A percentile compares a stretch with the other conserved stretches of the same genome.
Evolutionary conservation across 2,888 invertebrate genomes (phyloP).

Genomic region (Dromius quadrimaculatus): DNA sequence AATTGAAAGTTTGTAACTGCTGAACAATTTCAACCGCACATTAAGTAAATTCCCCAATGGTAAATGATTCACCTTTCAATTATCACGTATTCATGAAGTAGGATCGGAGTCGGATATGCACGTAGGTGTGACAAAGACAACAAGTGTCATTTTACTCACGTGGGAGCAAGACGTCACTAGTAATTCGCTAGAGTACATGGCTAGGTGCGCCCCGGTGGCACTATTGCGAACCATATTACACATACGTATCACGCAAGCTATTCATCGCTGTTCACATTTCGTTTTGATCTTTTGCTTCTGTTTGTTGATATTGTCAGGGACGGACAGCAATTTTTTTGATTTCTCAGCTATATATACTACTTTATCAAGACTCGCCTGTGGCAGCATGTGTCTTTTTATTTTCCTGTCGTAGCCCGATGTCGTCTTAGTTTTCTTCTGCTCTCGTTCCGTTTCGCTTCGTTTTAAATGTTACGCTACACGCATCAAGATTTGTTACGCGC

Average conservation of each 20-base stretch:
- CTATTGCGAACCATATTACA: conserved; percentile 58
- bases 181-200: conserved; percentile 62
- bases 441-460: conserved; percentile 9
- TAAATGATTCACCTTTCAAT: conserved; percentile 51
- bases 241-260: conserved; percentile 59
- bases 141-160: not conserved
- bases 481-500: conserved; percentile 34
- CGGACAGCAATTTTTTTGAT: too few relatives aligned
- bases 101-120: conserved; percentile 20
- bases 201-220: conserved; percentile 61
- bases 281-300: not conserved
- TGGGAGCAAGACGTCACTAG: conserved; percentile 43
- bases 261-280: conserved; percentile 25
- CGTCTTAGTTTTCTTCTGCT: too few relatives aligned
- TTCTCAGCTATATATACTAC: too few relatives aligned
- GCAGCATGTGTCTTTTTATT: not conserved
- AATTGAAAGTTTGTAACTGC: not conserved
- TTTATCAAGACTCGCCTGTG: too few relatives aligned
- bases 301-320: too few relatives aligned
- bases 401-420: conserved; percentile 5
- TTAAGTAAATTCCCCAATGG: conserved; percentile 15
- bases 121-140: not conserved
- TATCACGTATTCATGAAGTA: conserved; percentile 47
- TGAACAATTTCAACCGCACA: not conserved
- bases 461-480: conserved; percentile 38